phyloP scores from a whole-genome alignment of 2,113 vertebrate genomes.

The Suricata suricatta region DNA sequence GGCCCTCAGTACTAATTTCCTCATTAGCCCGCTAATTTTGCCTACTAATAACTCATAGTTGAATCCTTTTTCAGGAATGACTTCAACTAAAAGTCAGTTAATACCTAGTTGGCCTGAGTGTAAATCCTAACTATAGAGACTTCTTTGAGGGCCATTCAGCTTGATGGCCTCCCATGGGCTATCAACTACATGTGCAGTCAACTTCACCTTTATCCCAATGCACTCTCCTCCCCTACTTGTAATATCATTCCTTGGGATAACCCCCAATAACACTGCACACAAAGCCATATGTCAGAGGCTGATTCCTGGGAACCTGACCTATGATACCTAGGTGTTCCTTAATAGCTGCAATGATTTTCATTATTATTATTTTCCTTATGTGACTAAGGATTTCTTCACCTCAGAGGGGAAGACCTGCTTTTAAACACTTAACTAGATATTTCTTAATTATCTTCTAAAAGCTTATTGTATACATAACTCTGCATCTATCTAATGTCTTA shows the following conservation, averaged over 20 bases:
- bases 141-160: neutral
- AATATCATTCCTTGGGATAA: neutral
- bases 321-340: neutral
- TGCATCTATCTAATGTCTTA: neutral
- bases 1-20: neutral
- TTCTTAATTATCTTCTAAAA: neutral
- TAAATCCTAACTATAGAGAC: neutral
- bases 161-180: neutral
- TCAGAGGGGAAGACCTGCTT: neutral
- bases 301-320: neutral
- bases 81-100: neutral
- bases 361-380: neutral
- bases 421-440: neutral
- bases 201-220: neutral
- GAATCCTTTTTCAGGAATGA: neutral
- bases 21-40: neutral
- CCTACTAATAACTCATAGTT: neutral
- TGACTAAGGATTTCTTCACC: neutral
- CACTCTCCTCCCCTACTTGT: neutral
- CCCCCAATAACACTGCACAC: neutral
- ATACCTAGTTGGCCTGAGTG: neutral
- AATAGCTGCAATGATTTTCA: neutral
- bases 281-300: neutral
- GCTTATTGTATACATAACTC: neutral
- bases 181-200: neutral